phyloP scores from a whole-genome alignment of 1,140 invertebrate genomes.

The Harpegnathos saltator region DNA sequence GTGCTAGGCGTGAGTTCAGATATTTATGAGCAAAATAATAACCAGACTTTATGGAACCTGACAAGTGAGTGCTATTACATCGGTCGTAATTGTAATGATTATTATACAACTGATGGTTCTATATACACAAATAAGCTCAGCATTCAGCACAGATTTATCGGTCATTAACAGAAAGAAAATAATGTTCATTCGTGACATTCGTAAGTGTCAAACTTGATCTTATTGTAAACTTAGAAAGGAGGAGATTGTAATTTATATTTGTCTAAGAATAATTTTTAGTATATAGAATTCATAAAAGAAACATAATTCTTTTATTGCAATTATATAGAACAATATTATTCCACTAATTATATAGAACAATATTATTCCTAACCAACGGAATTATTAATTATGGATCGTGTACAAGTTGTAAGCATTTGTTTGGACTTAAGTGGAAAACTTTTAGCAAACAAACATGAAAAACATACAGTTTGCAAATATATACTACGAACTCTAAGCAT shows the following conservation, averaged over 20 bases:
- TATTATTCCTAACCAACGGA: neutral
- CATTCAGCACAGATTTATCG: neutral
- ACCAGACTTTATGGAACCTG: constrained; percentile 77
- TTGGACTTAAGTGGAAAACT: neutral
- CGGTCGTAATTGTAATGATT: constrained; percentile 79
- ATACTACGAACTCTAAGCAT: too few relatives aligned
- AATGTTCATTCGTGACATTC: neutral
- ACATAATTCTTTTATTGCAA: neutral
- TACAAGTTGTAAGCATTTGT: neutral
- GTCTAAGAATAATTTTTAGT: constrained; percentile 1
- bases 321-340: neutral
- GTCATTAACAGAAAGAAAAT: constrained; percentile 16
- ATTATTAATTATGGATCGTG: neutral
- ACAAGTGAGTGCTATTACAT: constrained; percentile 77
- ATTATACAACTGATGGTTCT: constrained; percentile 65
- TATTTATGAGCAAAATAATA: constrained; percentile 80
- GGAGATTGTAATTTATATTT: neutral
- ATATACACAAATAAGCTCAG: constrained; percentile 12
- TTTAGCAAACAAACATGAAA: neutral
- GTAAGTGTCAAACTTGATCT: neutral
- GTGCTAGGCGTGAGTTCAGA: constrained; percentile 60
- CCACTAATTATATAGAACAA: neutral
- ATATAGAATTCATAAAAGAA: neutral
- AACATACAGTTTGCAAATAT: neutral
- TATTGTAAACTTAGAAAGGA: neutral